A percentile compares a stretch with the other conserved stretches of the same genome.
Evolutionary conservation across 1,140 invertebrate species (phyloP).

Genomic region (Octopus bimaculoides): DNA sequence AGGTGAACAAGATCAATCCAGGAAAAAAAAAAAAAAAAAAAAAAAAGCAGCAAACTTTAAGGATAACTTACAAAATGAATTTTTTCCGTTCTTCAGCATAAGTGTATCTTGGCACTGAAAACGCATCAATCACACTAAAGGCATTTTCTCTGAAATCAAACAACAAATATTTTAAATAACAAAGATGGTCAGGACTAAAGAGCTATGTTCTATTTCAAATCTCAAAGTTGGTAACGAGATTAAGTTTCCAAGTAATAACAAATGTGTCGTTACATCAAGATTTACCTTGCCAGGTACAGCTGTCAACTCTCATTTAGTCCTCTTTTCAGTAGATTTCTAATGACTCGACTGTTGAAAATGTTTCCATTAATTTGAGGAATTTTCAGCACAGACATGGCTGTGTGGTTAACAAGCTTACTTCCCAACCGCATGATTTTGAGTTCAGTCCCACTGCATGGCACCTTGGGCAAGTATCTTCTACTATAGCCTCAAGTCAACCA

Average conservation of each 20-base stretch:
- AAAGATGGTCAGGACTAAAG: slow-evolving; percentile 13
- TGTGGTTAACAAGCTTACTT: no score
- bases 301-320: background rate
- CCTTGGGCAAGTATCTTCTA: no score
- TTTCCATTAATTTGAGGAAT: no score
- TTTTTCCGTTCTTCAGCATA: slow-evolving; percentile 77
- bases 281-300: background rate
- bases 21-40: no score
- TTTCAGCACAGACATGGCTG: no score
- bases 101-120: slow-evolving; percentile 74
- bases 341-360: background rate
- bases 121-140: slow-evolving; percentile 78
- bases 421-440: no score
- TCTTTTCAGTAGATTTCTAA: background rate
- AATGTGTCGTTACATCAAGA: slow-evolving; percentile 9
- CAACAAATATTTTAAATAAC: slow-evolving; percentile 11
- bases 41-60: background rate
- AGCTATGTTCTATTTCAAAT: no score
- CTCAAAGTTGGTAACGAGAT: no score
- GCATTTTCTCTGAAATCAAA: slow-evolving; percentile 59
- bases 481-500: no score
- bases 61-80: slow-evolving; percentile 63
- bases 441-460: no score
- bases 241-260: slow-evolving; percentile 10
- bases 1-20: background rate